Evolutionary conservation across 2,797 vertebrate genomes (phyloP), one percentile per base, ranked within the genome.

Genomic region (Helarctos malayanus): DNA sequence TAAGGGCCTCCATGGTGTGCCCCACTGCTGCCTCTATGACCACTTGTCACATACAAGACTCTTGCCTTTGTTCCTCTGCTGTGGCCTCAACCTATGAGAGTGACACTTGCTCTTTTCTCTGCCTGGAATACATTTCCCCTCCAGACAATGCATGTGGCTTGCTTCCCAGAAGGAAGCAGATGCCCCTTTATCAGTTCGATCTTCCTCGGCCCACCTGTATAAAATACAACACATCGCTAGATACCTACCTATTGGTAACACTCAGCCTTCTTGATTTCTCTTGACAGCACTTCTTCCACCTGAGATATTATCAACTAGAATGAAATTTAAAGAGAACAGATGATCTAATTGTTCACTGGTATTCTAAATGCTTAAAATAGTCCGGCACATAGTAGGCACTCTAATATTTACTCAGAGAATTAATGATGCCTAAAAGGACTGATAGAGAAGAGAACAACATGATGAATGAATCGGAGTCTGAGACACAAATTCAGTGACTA

Each of bases 311-410:
- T 19, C 47, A 54, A 56, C 15, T 41, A n/a, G 23, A 80, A 82
- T 71, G 29, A 47, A 68, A 95, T 68, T 49, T 56, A 19, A 95
- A 81, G 59, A 32, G 35, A 57, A 47, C 41, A 65, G 35, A 54
- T 49, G 56, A 32, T 29, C 18, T 63, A 38, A 68, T 45, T 69
- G 21, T 85, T 69, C 52, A n/a, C 13, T 7, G 32, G 56, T n/a
- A 35, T 78, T 56, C 80, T 47, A 81, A 84, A 57, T 54, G 49
- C 56, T 94, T 96, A 27, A 21, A 45, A 21, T 25, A 76, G 11
- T 7, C 45, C 63, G 14, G 45, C 4, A 86, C 38, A 75, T 0
- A 68, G 32, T 6, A 65, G 32, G 27, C 27, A 41, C 7, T 27
- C 80, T 49, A 79, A 71, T 57, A 76, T 52, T 79, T 71, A 79